Conservation (phyloP, 2,113 vertebrate genomes). For the Serinus canaria region DNA sequence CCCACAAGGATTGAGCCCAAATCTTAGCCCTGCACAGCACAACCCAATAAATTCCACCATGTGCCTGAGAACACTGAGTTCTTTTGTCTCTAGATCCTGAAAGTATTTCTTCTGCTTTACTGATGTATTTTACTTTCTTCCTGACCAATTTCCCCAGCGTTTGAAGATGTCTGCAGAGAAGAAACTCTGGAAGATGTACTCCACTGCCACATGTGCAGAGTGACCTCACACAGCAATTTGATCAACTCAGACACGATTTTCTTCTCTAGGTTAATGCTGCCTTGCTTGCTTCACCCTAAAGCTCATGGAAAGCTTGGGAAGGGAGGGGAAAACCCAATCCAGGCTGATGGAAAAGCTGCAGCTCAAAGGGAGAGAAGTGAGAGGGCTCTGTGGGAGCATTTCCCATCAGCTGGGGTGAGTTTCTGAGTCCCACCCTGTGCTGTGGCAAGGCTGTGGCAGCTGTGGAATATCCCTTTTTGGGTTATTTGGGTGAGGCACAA, state of each 20-base stretch:
- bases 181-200: neutral
- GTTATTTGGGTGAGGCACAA: neutral
- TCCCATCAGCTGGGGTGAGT: neutral
- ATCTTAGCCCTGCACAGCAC: neutral
- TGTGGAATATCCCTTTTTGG: neutral
- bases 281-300: neutral
- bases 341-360: neutral
- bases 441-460: neutral
- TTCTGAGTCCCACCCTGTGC: neutral
- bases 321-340: neutral
- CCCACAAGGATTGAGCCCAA: neutral
- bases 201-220: neutral
- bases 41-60: neutral
- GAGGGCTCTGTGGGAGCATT: neutral
- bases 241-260: neutral
- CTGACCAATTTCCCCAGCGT: neutral
- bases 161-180: neutral
- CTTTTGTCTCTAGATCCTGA: neutral
- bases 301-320: neutral
- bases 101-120: neutral
- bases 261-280: neutral
- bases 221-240: accelerated
- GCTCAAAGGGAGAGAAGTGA: neutral
- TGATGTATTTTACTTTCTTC: neutral
- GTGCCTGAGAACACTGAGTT: neutral